Conservation (phyloP, 2,113 vertebrate genomes). For the Aldabrachelys gigantea region DNA sequence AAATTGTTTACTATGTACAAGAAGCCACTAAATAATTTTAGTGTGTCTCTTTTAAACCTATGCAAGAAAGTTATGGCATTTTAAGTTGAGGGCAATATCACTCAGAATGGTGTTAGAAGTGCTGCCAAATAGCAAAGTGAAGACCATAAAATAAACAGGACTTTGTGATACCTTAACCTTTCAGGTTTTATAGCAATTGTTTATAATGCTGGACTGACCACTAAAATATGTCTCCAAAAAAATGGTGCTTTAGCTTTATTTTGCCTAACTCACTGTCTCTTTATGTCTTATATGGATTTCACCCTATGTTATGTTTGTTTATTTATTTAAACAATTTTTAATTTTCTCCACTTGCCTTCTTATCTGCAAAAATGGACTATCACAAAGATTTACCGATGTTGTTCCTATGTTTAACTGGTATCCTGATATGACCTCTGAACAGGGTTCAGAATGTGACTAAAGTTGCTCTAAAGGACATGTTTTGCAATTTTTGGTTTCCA, state of each 20-base stretch:
- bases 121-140: conserved; percentile 72
- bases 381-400: conserved; percentile 38
- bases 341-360: conserved; percentile 47
- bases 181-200: conserved; percentile 73
- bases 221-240: conserved; percentile 65
- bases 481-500: conserved; percentile 47
- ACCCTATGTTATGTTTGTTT: conserved; percentile 57
- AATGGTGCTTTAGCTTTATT: neutral
- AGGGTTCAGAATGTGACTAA: neutral
- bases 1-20: conserved; percentile 12
- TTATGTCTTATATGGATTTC: conserved; percentile 49
- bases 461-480: conserved; percentile 53
- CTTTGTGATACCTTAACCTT: conserved; percentile 70
- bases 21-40: conserved; percentile 71
- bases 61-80: conserved; percentile 61
- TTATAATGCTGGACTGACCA: conserved; percentile 71
- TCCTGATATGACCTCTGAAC: conserved; percentile 57
- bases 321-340: conserved; percentile 27
- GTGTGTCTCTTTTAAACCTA: conserved; percentile 66
- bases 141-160: conserved; percentile 71
- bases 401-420: conserved; percentile 49
- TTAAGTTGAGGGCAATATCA: conserved; percentile 67
- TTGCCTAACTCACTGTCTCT: conserved; percentile 37
- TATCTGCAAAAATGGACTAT: conserved; percentile 5
- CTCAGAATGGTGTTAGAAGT: conserved; percentile 51